These are phyloP conservation scores for Acanthococcus lagerstroemiae DNA, from an alignment of 2,888 invertebrate genomes.

Conservation along the genomic window DNA sequence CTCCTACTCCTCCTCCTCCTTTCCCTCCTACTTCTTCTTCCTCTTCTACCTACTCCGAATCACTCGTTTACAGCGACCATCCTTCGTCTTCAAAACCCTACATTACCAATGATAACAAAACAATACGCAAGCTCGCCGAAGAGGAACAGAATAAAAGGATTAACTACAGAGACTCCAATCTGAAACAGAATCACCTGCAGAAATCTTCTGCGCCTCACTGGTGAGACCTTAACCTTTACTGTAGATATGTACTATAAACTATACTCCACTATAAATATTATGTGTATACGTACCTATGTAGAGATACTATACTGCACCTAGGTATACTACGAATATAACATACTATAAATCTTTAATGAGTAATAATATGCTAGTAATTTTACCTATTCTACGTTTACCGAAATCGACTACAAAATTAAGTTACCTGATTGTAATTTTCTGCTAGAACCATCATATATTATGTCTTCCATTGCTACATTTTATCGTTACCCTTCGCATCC, in stretches of 20 bases:
- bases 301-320: too few species aligned
- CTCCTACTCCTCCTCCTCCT: background rate
- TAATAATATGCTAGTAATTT: too few species aligned
- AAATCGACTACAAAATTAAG: too few species aligned
- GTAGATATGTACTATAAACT: background rate
- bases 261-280: too few species aligned
- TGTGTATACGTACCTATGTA: too few species aligned
- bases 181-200: background rate
- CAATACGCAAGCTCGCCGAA: conserved; percentile 4
- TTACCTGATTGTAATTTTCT: too few species aligned
- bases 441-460: too few species aligned
- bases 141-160: conserved; percentile 4
- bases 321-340: too few species aligned
- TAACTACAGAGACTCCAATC: conserved; percentile 8
- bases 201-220: conserved; percentile 7
- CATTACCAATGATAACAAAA: conserved; percentile 7
- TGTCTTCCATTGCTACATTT: too few species aligned
- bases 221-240: conserved; percentile 10
- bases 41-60: conserved; percentile 1
- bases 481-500: too few species aligned
- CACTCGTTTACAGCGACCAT: background rate
- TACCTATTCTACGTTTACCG: too few species aligned
- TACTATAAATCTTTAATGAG: too few species aligned
- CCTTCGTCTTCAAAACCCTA: conserved; percentile 8
- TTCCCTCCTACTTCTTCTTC: background rate